Percentiles rank a stretch among this genome's conserved stretches.
Conservation (phyloP, 2,113 vertebrate genomes). For the Pseudonaja textilis region DNA sequence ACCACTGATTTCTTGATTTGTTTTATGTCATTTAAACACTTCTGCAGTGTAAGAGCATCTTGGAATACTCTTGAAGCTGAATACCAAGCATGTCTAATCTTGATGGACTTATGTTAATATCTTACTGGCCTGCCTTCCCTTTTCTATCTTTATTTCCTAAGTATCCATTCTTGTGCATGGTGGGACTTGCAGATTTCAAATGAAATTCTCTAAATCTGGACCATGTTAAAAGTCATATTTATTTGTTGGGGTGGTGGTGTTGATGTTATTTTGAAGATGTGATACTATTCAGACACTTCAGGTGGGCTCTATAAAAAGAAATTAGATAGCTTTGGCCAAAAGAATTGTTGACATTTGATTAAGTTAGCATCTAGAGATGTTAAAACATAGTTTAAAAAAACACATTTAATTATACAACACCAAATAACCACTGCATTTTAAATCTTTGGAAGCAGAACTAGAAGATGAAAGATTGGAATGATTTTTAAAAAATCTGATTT, state of each 20-base stretch:
- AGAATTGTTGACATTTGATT: not conserved
- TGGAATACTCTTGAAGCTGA: not conserved
- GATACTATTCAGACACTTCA: not conserved
- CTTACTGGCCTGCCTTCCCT: not conserved
- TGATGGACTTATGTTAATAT: not conserved
- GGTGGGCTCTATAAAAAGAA: conserved; percentile 20
- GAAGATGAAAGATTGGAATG: not conserved
- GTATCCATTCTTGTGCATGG: not conserved
- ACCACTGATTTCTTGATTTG: not conserved
- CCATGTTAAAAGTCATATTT: not conserved
- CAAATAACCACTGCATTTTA: not conserved
- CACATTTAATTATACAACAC: not conserved
- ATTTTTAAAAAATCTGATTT: not conserved
- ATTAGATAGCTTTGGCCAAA: not conserved
- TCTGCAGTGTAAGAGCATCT: not conserved
- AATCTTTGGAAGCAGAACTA: not conserved
- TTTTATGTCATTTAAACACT: not conserved
- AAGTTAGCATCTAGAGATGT: accelerated
- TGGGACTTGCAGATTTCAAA: not conserved
- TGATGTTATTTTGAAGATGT: not conserved
- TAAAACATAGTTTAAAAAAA: not conserved
- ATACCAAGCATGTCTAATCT: not conserved
- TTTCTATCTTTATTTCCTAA: not conserved
- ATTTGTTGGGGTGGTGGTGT: not conserved
- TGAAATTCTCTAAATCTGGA: not conserved